phyloP scores from a whole-genome alignment of 2,113 vertebrate genomes.

The Circaetus gallicus region DNA sequence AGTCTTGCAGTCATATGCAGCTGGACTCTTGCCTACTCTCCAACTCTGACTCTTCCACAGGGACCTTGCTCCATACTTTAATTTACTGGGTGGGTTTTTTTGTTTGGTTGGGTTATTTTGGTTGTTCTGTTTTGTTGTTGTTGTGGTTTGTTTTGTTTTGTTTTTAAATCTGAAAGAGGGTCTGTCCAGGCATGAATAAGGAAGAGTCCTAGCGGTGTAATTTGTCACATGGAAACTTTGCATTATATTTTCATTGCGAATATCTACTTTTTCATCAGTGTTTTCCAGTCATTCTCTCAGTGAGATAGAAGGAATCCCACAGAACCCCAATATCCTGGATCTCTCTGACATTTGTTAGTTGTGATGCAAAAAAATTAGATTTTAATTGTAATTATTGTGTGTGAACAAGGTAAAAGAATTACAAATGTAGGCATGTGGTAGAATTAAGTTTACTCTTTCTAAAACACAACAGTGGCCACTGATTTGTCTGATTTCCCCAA shows the following conservation, averaged over 20 bases:
- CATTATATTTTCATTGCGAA: background rate
- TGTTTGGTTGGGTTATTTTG: background rate
- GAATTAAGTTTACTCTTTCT: background rate
- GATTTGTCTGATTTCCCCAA: background rate
- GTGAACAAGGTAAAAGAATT: background rate
- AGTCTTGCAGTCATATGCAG: background rate
- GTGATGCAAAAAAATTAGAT: background rate
- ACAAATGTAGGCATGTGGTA: background rate
- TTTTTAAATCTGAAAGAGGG: background rate
- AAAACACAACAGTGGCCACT: background rate
- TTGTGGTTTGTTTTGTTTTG: background rate
- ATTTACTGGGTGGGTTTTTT: background rate
- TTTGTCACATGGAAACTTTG: background rate
- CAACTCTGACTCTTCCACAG: background rate
- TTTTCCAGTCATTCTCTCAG: background rate
- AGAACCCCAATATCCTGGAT: background rate
- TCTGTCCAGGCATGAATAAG: background rate
- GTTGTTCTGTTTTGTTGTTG: background rate
- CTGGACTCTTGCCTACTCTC: background rate
- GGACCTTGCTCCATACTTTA: background rate
- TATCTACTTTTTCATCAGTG: background rate
- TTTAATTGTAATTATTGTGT: background rate
- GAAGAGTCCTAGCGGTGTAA: background rate
- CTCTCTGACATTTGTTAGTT: background rate
- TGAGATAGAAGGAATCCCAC: background rate